Evolutionary conservation across 2,888 invertebrate species (phyloP), one percentile per base, ranked within the genome.

Genomic region (Agapetus fuscipes): DNA sequence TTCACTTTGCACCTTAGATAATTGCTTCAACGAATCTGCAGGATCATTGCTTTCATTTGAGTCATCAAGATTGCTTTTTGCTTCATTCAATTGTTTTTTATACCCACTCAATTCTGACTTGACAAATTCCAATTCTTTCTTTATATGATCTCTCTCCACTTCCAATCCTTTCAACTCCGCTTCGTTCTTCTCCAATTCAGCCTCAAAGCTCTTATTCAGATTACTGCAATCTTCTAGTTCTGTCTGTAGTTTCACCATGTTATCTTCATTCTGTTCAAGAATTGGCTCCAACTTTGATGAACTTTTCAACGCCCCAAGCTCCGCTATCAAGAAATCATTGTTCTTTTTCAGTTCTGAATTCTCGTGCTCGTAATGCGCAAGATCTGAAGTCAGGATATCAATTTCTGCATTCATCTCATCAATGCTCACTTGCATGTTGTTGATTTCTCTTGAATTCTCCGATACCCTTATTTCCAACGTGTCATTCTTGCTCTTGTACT

Each of bases 251-350:
- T 76, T 69, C 0, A 70, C 62, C 45, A 80, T 59, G 47, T 76
- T 79, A 50, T 82, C 81, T 61, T 82, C 82, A 51, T 81, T 80
- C 2, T 77, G 73, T 62, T 83, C 82, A 34, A 76, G 75, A 35
- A 83, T 82, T 1, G 82, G 80, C 56, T 81, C 76, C 48, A 82
- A 58, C 49, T 78, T 78, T n/a, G 71, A 69, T n/a, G 65, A 63
- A 53, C 69, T 74, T 53, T 80, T 80, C 35, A 73, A 67, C 32
- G 73, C 69, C 29, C 79, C 69, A 44, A 82, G 64, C 59, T 81
- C 80, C 33, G 72, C 71, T 49, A 81, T 68, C n/a, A 82, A 60
- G 41, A 78, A 66, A 52, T 80, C 80, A 52, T 82, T 82, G 55
- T 80, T 82, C 55, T 78, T 78, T 59, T 78, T 77, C 55, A 80